Percentiles rank a stretch among this genome's conserved stretches.
Evolutionary conservation across 2,797 vertebrate species (phyloP).

Genomic region (Paramormyrops hopkinsi): DNA sequence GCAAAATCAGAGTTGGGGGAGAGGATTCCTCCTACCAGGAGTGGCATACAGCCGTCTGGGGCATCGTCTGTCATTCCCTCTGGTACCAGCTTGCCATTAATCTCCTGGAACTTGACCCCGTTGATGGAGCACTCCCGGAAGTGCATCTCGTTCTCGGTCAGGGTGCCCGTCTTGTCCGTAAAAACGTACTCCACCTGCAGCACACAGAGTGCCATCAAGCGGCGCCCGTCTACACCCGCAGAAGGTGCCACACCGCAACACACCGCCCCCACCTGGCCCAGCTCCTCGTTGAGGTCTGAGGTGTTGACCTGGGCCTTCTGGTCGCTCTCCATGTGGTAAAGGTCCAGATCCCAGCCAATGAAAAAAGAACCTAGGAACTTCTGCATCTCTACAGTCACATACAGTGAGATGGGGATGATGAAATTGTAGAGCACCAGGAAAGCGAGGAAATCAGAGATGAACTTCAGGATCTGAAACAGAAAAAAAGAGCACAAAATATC

Average conservation of each 20-base stretch:
- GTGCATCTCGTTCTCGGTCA: conserved; percentile 98
- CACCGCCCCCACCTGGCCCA: conserved; percentile 78
- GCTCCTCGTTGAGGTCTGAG: conserved; percentile 95
- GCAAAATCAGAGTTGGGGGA: background rate
- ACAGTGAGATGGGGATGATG: conserved; percentile 97
- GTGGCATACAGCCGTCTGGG: conserved; percentile 62
- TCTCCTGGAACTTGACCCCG: conserved; percentile 88
- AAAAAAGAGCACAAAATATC: background rate
- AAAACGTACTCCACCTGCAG: conserved; percentile 94
- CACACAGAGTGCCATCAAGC: background rate
- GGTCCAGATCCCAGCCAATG: conserved; percentile 94
- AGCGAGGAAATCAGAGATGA: conserved; percentile 97
- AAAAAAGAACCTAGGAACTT: conserved; percentile 98
- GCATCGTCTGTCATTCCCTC: conserved; percentile 83
- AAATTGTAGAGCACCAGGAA: conserved; percentile 98
- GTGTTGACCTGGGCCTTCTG: conserved; percentile 98
- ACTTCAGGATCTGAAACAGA: conserved; percentile 78
- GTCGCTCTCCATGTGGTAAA: conserved; percentile 89
- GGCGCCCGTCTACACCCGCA: too few relatives aligned
- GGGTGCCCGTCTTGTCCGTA: conserved; percentile 93
- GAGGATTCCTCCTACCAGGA: conserved; percentile 49
- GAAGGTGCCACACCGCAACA: too few relatives aligned
- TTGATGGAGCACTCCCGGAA: conserved; percentile 95
- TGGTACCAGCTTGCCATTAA: conserved; percentile 81
- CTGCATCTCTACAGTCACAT: conserved; percentile 98